phyloP scores from a whole-genome alignment of 2,888 invertebrate species.

The Agrochola macilenta region DNA sequence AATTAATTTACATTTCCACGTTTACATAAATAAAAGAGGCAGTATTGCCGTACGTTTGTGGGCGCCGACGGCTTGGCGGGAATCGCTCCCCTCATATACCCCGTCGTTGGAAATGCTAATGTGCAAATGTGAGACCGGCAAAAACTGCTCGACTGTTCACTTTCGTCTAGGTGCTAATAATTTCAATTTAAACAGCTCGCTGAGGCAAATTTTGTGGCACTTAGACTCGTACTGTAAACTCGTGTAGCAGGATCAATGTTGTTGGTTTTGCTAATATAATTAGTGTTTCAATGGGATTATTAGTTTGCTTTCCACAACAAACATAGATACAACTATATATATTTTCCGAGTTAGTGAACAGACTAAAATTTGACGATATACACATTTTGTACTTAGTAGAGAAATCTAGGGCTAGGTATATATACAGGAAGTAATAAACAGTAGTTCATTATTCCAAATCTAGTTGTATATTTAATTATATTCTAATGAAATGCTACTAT shows the following conservation, averaged over 20 bases:
- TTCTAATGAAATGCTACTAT: background rate
- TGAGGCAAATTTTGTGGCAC: slow-evolving; percentile 60
- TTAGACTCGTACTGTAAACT: slow-evolving; percentile 63
- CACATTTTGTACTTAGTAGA: background rate
- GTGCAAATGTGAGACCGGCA: slow-evolving; percentile 78
- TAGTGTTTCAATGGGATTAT: slow-evolving; percentile 52
- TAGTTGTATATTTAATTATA: background rate
- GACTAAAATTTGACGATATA: no score
- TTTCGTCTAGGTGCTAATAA: slow-evolving; percentile 79
- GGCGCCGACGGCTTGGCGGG: slow-evolving; percentile 63
- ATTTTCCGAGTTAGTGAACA: background rate
- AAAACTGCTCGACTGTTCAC: slow-evolving; percentile 79
- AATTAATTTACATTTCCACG: slow-evolving; percentile 86
- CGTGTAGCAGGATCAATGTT: slow-evolving; percentile 64
- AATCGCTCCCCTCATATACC: slow-evolving; percentile 66
- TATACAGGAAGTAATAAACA: background rate
- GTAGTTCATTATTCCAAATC: background rate
- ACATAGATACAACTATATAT: background rate
- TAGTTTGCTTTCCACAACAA: background rate
- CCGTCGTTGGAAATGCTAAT: slow-evolving; percentile 78
- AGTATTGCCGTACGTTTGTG: slow-evolving; percentile 78
- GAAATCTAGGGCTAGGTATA: background rate
- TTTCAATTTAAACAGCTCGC: slow-evolving; percentile 74
- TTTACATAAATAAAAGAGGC: slow-evolving; percentile 83
- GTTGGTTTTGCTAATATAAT: slow-evolving; percentile 67